Percentiles rank a stretch among this genome's conserved stretches.
Conservation (phyloP, 2,113 vertebrate species). For the Laticauda colubrina region DNA sequence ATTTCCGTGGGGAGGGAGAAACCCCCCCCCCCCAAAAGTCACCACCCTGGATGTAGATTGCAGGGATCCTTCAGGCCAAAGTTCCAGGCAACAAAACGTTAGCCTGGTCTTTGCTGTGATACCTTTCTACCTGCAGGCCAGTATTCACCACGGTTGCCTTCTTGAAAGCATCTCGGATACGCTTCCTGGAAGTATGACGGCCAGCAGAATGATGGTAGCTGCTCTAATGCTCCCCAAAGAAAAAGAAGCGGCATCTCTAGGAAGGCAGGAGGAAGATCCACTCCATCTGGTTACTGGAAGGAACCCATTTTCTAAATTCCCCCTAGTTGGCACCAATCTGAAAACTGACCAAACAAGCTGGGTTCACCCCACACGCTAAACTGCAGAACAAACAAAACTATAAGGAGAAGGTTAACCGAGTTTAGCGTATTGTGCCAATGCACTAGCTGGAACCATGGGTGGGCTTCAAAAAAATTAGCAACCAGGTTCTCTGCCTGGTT, state of each 20-base stretch:
- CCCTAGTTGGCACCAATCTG: not conserved
- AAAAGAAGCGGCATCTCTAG: not conserved
- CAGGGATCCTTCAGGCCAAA: too few relatives aligned
- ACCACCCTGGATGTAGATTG: too few relatives aligned
- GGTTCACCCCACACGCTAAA: not conserved
- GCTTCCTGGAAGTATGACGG: not conserved
- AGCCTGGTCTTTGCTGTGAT: not conserved
- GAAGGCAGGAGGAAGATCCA: not conserved
- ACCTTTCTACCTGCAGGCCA: not conserved
- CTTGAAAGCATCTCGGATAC: not conserved
- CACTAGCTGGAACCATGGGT: not conserved
- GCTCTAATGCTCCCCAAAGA: not conserved
- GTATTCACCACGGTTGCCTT: not conserved
- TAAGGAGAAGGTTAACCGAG: not conserved
- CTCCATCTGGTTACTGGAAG: not conserved
- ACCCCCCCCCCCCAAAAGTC: too few relatives aligned
- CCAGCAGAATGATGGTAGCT: not conserved
- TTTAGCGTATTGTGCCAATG: not conserved
- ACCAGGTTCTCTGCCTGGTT: too few relatives aligned
- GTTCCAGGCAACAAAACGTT: not conserved
- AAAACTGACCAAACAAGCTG: not conserved
- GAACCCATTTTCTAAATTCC: not conserved
- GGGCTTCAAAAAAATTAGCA: too few relatives aligned
- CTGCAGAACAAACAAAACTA: not conserved
- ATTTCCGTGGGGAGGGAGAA: not conserved